phyloP scores from a whole-genome alignment of 1,140 invertebrate species.

The Vanessa tameamea region DNA sequence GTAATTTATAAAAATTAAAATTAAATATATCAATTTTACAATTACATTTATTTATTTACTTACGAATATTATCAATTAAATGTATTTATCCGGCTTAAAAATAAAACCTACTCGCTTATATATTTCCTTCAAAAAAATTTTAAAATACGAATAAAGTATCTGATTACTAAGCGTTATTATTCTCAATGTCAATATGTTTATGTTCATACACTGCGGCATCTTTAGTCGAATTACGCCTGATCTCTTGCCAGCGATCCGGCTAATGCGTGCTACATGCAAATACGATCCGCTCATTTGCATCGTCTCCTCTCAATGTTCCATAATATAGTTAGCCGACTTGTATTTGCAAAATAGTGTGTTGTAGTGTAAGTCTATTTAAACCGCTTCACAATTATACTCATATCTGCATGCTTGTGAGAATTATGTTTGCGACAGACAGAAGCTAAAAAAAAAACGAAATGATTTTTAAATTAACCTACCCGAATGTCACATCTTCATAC shows the following conservation, averaged over 20 bases:
- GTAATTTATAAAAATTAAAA: too few species aligned
- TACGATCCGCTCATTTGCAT: conserved; percentile 40
- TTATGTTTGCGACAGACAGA: too few species aligned
- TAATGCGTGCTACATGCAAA: conserved; percentile 44
- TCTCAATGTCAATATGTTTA: neutral
- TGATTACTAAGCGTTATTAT: neutral
- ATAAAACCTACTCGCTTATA: too few species aligned
- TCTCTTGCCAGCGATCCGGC: conserved; percentile 34
- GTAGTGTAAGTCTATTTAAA: neutral
- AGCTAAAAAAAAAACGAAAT: too few species aligned
- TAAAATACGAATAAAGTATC: too few species aligned
- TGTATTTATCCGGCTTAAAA: too few species aligned
- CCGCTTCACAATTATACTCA: neutral
- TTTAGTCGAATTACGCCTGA: conserved; percentile 26
- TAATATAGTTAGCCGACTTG: neutral
- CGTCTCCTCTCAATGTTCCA: conserved; percentile 3
- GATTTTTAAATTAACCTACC: too few species aligned
- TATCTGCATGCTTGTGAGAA: too few species aligned
- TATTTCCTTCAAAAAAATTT: too few species aligned
- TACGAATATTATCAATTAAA: too few species aligned
- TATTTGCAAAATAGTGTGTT: neutral
- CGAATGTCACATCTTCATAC: too few species aligned
- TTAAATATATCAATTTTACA: neutral
- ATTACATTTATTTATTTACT: neutral
- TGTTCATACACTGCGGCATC: neutral